A percentile compares a stretch with the other conserved stretches of the same genome.
Evolutionary conservation across 2,888 invertebrate species (phyloP).

Genomic region (Aphrophora alni): DNA sequence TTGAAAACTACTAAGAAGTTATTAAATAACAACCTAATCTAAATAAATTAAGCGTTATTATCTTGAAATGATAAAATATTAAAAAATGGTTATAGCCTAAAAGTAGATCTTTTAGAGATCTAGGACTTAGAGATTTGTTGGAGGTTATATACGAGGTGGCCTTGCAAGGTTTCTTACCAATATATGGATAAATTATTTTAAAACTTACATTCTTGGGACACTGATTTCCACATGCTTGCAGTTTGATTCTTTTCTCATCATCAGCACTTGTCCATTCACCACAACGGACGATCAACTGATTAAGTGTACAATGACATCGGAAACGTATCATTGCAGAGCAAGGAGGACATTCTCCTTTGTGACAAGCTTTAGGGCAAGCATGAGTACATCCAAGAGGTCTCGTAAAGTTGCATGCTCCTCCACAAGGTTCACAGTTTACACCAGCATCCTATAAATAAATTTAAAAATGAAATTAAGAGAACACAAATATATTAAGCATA

Average conservation of each 20-base stretch:
- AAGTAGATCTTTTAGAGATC: no score
- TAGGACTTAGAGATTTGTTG: no score
- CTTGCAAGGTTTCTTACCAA: no score
- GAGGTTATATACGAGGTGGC: no score
- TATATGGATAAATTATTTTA: no score
- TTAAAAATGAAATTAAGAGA: no score
- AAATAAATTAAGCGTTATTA: no score
- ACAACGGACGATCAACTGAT: conserved; percentile 78
- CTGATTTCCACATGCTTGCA: conserved; percentile 77
- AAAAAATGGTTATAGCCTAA: no score
- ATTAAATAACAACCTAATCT: no score
- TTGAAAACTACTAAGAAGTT: no score
- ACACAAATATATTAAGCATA: no score
- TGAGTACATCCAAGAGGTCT: conserved; percentile 79
- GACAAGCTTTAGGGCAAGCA: conserved; percentile 72
- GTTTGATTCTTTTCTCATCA: conserved; percentile 55
- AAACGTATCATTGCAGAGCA: conserved; percentile 74
- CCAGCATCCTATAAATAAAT: conserved; percentile 55
- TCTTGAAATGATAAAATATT: no score
- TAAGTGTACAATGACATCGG: conserved; percentile 83
- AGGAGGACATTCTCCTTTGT: conserved; percentile 75
- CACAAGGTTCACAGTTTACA: conserved; percentile 64
- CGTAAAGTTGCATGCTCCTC: conserved; percentile 65
- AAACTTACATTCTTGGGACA: conserved; percentile 79
- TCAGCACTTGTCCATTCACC: conserved; percentile 65